Percentiles rank a stretch among this genome's conserved stretches.
Conservation (phyloP, 1,140 invertebrate species). For the Doryteuthis pealeii region DNA sequence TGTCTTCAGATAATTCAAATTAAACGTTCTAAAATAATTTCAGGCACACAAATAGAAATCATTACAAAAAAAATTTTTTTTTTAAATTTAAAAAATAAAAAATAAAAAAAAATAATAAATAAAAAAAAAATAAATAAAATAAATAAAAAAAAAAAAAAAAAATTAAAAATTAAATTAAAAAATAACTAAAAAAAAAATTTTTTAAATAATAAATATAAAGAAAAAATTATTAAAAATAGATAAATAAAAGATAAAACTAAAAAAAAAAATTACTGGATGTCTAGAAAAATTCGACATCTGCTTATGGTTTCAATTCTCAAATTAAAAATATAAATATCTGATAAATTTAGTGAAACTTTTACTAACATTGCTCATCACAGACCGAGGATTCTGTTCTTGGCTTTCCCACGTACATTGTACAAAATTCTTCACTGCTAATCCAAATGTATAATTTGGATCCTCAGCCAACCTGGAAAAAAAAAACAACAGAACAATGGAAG, state of each 20-base stretch:
- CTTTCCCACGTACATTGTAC: constrained; percentile 91
- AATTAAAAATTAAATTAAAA: no score
- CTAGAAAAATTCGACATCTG: no score
- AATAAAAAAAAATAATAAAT: neutral
- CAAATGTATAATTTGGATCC: constrained; percentile 70
- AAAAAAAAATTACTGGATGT: no score
- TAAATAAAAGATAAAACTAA: no score
- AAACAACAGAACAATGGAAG: neutral
- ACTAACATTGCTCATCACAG: constrained; percentile 88
- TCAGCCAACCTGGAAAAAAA: constrained; percentile 73
- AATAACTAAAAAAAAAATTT: no score
- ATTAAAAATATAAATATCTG: no score
- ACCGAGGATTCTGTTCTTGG: constrained; percentile 81
- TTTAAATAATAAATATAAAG: no score
- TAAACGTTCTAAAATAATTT: no score
- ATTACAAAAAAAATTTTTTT: neutral
- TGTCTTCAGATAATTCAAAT: neutral
- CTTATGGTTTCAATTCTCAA: no score
- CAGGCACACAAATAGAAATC: constrained; percentile 3
- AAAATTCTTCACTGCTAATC: constrained; percentile 89
- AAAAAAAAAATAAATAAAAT: neutral
- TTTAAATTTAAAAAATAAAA: neutral
- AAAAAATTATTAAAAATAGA: no score
- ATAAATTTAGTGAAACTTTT: no score
- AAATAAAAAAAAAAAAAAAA: no score